Evolutionary conservation across 2,113 vertebrate species (phyloP), one percentile per base, ranked within the genome.

Genomic region (Pedionomus torquatus): DNA sequence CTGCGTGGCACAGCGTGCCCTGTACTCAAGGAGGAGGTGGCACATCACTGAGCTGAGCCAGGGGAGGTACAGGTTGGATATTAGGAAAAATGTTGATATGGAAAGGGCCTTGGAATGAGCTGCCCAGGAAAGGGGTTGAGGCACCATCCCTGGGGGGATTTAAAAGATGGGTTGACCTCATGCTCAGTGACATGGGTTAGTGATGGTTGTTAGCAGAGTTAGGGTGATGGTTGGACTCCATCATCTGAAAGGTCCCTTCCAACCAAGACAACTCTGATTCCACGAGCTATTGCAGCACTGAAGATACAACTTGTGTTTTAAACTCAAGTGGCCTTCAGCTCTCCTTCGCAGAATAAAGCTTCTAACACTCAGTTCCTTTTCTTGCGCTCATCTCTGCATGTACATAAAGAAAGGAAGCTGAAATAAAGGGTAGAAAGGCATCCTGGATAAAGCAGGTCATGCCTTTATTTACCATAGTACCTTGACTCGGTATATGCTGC

Each of bases 1-100:
- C 69, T 5, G 1, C 1, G 3, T 3, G 18, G 33, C 15, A 23
- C 9, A 11, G 30, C 6, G 24, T 16, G n/a, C 21, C 1, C 1
- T 9, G 58, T 20, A 7, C 46, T 35, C 0, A 3, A 20, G 69
- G 54, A 10, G 11, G 44, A 33, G n/a, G 7, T 9, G 43, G 68
- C 46, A 21, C 12, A 1, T 11, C 33, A 19, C 16, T 3, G 14
- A 28, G 51, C 28, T 52, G 51, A 3, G 9, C 51, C 48, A 13
- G 48, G 48, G 23, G 48, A 49, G 48, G 48, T 49, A 24, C 51
- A 52, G 13, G 10, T 28, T 52, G 51, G 51, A 28, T 28, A 28
- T 52, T 52, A 28, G 51, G 26, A 17, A 52, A 52, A 52, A 52
- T 17, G 26, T 52, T 52, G 14, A 15, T 26, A 17, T 4, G 5